Evolutionary conservation across 1,140 invertebrate species (phyloP).

Genomic region (Chrysomallon squamiferum): DNA sequence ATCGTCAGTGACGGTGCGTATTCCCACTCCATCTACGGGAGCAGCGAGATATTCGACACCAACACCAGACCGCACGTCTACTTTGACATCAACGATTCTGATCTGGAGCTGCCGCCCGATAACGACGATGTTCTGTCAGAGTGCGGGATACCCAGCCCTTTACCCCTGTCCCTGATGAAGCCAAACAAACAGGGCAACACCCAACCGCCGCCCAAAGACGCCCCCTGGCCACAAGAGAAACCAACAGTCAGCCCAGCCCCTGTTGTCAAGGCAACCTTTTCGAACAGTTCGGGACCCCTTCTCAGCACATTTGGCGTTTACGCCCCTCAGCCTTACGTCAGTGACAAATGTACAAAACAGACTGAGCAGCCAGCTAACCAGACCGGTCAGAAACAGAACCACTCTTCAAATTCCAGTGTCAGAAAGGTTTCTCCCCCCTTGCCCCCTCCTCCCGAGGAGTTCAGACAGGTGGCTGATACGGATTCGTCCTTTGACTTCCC

Average conservation of each 20-base stretch:
- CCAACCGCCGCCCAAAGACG: neutral
- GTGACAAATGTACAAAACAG: too few species aligned
- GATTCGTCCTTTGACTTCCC: slow-evolving; percentile 26
- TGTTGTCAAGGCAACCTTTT: too few species aligned
- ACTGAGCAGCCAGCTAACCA: too few species aligned
- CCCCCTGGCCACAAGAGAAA: too few species aligned
- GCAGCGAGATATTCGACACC: slow-evolving; percentile 40
- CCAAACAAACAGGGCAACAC: neutral
- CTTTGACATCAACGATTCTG: slow-evolving; percentile 38
- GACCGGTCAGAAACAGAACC: neutral
- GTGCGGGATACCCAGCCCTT: slow-evolving; percentile 38
- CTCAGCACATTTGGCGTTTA: slow-evolving; percentile 1
- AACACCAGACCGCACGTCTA: slow-evolving; percentile 14
- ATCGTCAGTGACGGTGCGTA: slow-evolving; percentile 32
- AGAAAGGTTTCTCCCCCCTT: slow-evolving; percentile 17
- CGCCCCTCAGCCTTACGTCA: neutral
- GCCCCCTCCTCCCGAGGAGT: slow-evolving; percentile 20
- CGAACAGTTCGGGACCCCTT: neutral
- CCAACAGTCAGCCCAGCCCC: too few species aligned
- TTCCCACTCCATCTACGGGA: slow-evolving; percentile 40
- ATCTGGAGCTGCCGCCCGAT: slow-evolving; percentile 40
- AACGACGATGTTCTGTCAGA: slow-evolving; percentile 41
- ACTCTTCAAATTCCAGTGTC: neutral
- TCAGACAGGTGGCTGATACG: neutral
- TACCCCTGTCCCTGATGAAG: neutral